Base-by-base conservation (phyloP, 2,113 vertebrate genomes). In the Helogale parvula region DNA sequence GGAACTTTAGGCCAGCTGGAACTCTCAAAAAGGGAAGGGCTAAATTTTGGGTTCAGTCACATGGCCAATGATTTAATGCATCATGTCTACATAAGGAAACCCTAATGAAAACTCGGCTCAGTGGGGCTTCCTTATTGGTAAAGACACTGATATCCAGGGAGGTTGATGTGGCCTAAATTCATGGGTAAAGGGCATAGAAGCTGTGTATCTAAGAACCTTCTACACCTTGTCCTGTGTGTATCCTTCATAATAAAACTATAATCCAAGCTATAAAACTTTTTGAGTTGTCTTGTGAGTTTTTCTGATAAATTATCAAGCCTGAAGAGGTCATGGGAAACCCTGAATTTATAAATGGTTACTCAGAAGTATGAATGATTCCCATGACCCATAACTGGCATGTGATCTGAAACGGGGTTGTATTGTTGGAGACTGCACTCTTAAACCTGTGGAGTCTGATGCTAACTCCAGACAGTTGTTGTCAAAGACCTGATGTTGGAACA, bases 401-500 rank as follows among this genome's bases (percentile, higher is more conserved):
- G 41, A 92, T 35, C 38, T 86, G 33, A 85, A 45, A 23, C 33
- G 6, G 25, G 80, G 19, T 35, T 86, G 33, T 93, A 60, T 81
- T 94, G 33, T 45, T 93, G 47, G 29, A 63, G 57, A 76, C 33
- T 68, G 14, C 33, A 52, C 8, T 50, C 45, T 96, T 82, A 92
- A 83, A 91, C 29, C 87, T 81, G 7, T 93, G 33, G 31, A 77
- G 69, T 88, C 76, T 52, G 45, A 52, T 90, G n/a, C 68, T 85
- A 91, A 83, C 15, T 87, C 54, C 29, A 54, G 35, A 76, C 94
- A 77, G 41, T 57, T 90, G n/a, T 11, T 89, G 29, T 87, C 54
- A 86, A 91, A 96, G 47, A 96, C 88, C 25, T 97, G 66, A 90
- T 93, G 13, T 88, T 57, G 80, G 52, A 79, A 87, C 45, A 94